phyloP scores from a whole-genome alignment of 2,797 vertebrate genomes.

The Chaetodon trifasciatus region DNA sequence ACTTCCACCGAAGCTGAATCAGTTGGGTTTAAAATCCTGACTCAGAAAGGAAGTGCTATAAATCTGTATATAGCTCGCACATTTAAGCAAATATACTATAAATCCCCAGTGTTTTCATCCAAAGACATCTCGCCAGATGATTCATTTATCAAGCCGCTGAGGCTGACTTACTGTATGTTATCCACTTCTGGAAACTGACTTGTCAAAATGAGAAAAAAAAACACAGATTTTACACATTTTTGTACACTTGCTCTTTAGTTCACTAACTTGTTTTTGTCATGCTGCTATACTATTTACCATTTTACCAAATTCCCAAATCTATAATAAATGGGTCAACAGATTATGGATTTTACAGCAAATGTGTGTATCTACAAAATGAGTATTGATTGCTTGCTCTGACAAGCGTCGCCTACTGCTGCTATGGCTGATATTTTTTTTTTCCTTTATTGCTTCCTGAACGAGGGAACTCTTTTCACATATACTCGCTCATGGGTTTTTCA shows the following conservation, averaged over 20 bases:
- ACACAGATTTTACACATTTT: not conserved
- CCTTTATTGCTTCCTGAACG: constrained; percentile 35
- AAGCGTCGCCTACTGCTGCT: constrained; percentile 31
- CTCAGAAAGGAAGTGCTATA: not conserved
- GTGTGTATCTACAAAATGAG: constrained; percentile 59
- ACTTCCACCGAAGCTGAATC: not conserved
- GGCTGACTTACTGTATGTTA: not conserved
- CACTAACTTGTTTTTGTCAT: constrained; percentile 5
- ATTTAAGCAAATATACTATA: not conserved
- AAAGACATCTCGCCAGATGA: not conserved
- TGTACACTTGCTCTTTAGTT: constrained; percentile 6
- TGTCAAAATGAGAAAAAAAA: not conserved
- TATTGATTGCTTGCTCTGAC: constrained; percentile 49
- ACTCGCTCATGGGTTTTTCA: constrained; percentile 21
- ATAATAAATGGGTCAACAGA: constrained; percentile 47
- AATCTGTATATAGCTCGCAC: not conserved
- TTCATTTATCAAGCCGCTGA: not conserved
- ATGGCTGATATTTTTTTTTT: constrained; percentile 44
- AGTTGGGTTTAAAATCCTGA: not conserved
- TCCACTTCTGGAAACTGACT: not conserved
- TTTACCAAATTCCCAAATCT: constrained; percentile 41
- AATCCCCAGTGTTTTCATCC: not conserved
- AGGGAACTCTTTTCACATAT: constrained; percentile 23
- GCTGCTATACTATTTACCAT: constrained; percentile 9
- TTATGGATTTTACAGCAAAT: constrained; percentile 65